Base-by-base conservation (phyloP, 2,888 invertebrate genomes). In the Himalopsyche anomala region DNA sequence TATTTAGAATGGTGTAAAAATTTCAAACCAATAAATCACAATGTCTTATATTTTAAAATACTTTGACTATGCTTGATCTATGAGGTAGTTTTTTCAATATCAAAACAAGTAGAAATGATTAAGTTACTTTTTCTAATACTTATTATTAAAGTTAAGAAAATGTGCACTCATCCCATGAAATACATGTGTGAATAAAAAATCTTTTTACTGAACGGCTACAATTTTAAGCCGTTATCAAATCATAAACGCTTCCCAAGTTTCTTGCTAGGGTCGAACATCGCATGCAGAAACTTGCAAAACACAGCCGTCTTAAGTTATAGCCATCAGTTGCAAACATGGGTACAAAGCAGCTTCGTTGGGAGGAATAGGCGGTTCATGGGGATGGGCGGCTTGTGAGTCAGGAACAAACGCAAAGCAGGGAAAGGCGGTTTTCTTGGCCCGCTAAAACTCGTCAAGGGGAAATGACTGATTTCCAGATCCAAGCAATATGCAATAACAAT, bases 401-500 rank as follows among this genome's bases (percentile, higher is more conserved):
- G 51, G 51, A 69, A 62, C 83, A 69, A 56, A 36, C 40, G 19
- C 36, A 69, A 69, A 69, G 83, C 54, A 79, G 54, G 45, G 80
- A 40, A 40, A 9, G 40, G 42, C 40, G 40, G 40, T 45, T 36
- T 80, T 80, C 28, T 45, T 38, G 40, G 42, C 80, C n/a, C 80
- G 40, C 80, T 45, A 36, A 40, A 80, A 42, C 40, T n/a, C 8
- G 80, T 45, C 80, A 5, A 42, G 42, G 42, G 80, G 42, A 62
- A 62, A 62, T 19, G 28, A 28, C 19, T 62, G 19, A 19, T 19
- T 86, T 83, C 83, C 62, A 86, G 86, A 86, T 83, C 81, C 83
- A 19, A 56, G 86, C 83, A 86, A 86, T 86, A 86, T 86, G 86
- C 83, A 86, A 80, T 86, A 86, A 83, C 83, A 83, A 86, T 86